Percentiles rank a stretch among this genome's conserved stretches.
Conservation (phyloP, 2,113 vertebrate genomes). For the Ammodytes marinus region DNA sequence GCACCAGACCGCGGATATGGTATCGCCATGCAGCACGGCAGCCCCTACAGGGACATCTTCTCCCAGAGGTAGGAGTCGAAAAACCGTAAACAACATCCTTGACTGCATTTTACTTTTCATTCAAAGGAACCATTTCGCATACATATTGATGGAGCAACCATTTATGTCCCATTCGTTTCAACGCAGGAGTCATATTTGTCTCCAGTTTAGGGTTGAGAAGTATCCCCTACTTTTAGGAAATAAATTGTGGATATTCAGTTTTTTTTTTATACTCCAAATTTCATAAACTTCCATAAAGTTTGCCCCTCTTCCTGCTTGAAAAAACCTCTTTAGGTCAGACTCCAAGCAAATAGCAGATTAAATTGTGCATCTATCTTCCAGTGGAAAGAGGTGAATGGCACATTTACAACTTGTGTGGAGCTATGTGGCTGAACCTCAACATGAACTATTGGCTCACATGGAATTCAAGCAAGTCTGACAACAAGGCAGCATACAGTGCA, state of each 20-base stretch:
- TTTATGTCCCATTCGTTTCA: neutral
- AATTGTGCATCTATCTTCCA: conserved; percentile 39
- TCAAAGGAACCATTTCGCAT: conserved; percentile 7
- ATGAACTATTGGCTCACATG: neutral
- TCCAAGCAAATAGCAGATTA: conserved; percentile 44
- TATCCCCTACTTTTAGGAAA: neutral
- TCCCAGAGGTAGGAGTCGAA: conserved; percentile 93
- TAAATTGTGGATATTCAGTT: neutral
- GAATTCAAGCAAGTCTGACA: conserved; percentile 46
- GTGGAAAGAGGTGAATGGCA: conserved; percentile 20
- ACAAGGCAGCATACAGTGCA: conserved; percentile 8
- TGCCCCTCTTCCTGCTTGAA: conserved; percentile 26
- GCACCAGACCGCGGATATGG: conserved; percentile 96
- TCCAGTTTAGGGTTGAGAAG: conserved; percentile 18
- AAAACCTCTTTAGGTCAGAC: conserved; percentile 29
- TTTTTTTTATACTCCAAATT: conserved; percentile 38
- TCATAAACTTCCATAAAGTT: conserved; percentile 43
- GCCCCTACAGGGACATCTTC: conserved; percentile 97
- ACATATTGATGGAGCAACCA: neutral
- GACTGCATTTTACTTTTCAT: conserved; percentile 24
- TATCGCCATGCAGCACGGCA: conserved; percentile 97
- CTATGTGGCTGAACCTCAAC: neutral
- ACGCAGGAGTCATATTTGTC: conserved; percentile 4
- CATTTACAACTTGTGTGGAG: conserved; percentile 33
- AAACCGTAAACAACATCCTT: conserved; percentile 21